Base-by-base conservation (phyloP, 2,888 invertebrate genomes). In the Drosophila nr. perissopoda region DNA sequence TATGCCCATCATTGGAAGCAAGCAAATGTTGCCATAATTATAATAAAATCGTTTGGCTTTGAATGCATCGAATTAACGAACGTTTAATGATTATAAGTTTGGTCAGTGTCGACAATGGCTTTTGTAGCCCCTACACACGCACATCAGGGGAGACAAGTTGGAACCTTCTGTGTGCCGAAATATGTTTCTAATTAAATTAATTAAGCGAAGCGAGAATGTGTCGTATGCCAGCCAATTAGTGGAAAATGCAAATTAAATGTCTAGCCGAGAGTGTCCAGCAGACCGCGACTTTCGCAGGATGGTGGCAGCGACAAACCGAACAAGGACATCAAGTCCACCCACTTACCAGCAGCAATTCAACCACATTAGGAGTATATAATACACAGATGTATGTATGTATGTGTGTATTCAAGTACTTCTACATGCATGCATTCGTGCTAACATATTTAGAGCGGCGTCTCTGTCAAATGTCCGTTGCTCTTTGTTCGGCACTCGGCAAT, bases 241-340 rank as follows among this genome's bases (percentile, higher is more conserved):
- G 87, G 83, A 87, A 87, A 88, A 88, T 88, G 89, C 81, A 88
- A 87, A 88, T 88, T 82, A 87, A 87, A 87, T 87, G 84, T 87
- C 87, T 87, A 76, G 76, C 71, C 70, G 81, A 76, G 76, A 76
- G 76, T 79, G 74, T 56, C 63, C 64, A 81, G 29, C 46, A 62
- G 69, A 65, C 62, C 62, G 59, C 66, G 56, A 52, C 51, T 48
- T 66, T 56, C 49, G 38, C 67, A 34, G 49, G 49, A 40, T 49
- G 53, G 46, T n/a, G 40, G 58, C 57, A 63, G 54, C 59, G 69
- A 66, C 65, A 65, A 27, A 25, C 58, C 34, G 59, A 48, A 33
- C 31, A 18, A 51, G 48, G n/a, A 42, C 25, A 38, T 25, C 34
- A 10, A 31, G 13, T 46, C 53, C 21, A 16, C 27, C 38, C 49